Conservation (phyloP, 2,888 invertebrate species). For the Chloroclystis v-ata region DNA sequence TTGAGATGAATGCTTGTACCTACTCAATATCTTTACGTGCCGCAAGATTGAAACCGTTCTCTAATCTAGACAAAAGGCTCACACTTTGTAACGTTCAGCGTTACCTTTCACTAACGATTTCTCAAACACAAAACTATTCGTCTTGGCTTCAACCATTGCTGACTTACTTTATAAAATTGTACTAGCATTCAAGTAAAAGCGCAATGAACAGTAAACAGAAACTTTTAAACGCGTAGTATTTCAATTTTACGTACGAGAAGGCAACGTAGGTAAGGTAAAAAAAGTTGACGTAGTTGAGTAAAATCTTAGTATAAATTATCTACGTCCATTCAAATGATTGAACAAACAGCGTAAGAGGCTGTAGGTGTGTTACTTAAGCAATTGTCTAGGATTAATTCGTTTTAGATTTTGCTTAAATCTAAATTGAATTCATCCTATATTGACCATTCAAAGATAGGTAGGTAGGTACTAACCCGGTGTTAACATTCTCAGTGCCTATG, state of each 20-base stretch:
- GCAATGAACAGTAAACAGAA: constrained; percentile 34
- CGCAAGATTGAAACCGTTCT: constrained; percentile 34
- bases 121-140: constrained; percentile 32
- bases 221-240: constrained; percentile 42
- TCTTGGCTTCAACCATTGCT: constrained; percentile 41
- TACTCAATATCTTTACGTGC: not conserved
- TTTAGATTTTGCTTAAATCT: no score
- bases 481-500: no score
- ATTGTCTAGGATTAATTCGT: no score
- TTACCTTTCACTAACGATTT: constrained; percentile 50
- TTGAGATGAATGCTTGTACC: no score
- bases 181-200: constrained; percentile 8
- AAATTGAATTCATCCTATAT: no score
- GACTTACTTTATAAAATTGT: not conserved
- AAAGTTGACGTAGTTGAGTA: constrained; percentile 63
- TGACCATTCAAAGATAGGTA: not conserved
- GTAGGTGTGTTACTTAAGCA: not conserved
- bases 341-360: constrained; percentile 17
- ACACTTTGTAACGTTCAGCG: constrained; percentile 76
- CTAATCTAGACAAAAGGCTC: constrained; percentile 74
- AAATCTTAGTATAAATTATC: constrained; percentile 50
- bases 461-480: not conserved
- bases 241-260: constrained; percentile 36
- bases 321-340: constrained; percentile 61
- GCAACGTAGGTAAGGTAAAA: constrained; percentile 53